Base-by-base conservation (phyloP, 2,888 invertebrate species). In the Eilema depressum region DNA sequence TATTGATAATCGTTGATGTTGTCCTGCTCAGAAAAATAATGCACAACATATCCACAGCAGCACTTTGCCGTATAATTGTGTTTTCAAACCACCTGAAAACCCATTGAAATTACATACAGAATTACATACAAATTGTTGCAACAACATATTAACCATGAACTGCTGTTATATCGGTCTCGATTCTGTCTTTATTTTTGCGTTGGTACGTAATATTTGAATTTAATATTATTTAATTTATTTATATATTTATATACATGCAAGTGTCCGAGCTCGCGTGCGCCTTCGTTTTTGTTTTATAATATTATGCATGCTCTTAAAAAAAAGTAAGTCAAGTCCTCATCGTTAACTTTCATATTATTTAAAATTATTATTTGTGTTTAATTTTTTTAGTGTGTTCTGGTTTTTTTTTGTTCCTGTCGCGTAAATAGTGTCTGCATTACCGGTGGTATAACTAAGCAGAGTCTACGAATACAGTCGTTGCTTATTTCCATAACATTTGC, bases 291-390 rank as follows among this genome's bases (percentile, higher is more conserved):
- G 41, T 41, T 2, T 20, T 47, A 47, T 20, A 47, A 47, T 47
- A 10, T 47, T 47, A n/a, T 53, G 8, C 53, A 53, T 53, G n/a
- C 53, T 53, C 53, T n/a, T 53, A 53, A n/a, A 53, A n/a, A 53
- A 53, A 53, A 53, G 2, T 4, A 17, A 41, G 41, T 20, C 20
- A 53, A n/a, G n/a, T 53, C 53, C 53, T 2, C 53, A 53, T 53
- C 53, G 53, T 10, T n/a, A 53, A n/a, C 53, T 53, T 53, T 53
- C 53, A 53, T n/a, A 53, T 53, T n/a, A 53, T 53, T 53, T n/a
- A n/a, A 53, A n/a, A n/a, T 47, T 47, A 20, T 17, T n/a, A n/a
- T 41, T 41, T 53, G 53, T 53, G n/a, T 53, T n/a, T n/a, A 53
- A 20, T 10, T 53, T 53, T n/a, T 53, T 53, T 53, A 4, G 53